phyloP scores from a whole-genome alignment of 2,113 vertebrate genomes.

The Pachyramphus minor region DNA sequence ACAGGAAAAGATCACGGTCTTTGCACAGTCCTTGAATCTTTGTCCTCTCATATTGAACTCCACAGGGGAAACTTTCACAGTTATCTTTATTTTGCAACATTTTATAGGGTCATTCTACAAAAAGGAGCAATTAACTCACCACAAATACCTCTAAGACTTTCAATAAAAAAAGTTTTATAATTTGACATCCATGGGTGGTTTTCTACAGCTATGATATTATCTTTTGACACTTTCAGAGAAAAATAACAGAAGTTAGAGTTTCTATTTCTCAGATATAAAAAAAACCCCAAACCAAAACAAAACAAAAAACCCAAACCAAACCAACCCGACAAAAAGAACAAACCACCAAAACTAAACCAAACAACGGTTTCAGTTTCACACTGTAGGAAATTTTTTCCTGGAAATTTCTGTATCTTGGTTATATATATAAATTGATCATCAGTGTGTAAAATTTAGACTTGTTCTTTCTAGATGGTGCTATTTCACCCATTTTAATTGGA shows the following conservation, averaged over 20 bases:
- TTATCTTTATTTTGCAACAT: not conserved
- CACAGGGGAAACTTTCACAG: not conserved
- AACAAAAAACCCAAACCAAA: too few species aligned
- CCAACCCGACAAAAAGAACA: too few species aligned
- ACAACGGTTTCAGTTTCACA: not conserved
- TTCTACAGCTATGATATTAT: not conserved
- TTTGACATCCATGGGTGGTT: not conserved
- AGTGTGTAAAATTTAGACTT: not conserved
- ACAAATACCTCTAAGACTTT: not conserved
- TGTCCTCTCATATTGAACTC: not conserved
- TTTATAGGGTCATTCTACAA: not conserved
- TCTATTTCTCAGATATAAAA: not conserved
- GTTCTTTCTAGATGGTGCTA: not conserved
- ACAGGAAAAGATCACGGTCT: not conserved
- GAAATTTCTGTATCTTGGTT: not conserved
- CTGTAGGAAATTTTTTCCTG: not conserved
- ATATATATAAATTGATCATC: not conserved
- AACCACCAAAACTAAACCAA: too few species aligned
- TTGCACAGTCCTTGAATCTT: not conserved
- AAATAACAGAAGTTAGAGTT: not conserved
- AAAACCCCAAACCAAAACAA: fast-evolving
- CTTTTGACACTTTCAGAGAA: not conserved
- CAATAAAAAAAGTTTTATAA: not conserved
- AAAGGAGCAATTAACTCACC: not conserved
- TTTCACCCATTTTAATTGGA: not conserved